Conservation (phyloP, 2,888 invertebrate species). For the Gryllus longicercus region DNA sequence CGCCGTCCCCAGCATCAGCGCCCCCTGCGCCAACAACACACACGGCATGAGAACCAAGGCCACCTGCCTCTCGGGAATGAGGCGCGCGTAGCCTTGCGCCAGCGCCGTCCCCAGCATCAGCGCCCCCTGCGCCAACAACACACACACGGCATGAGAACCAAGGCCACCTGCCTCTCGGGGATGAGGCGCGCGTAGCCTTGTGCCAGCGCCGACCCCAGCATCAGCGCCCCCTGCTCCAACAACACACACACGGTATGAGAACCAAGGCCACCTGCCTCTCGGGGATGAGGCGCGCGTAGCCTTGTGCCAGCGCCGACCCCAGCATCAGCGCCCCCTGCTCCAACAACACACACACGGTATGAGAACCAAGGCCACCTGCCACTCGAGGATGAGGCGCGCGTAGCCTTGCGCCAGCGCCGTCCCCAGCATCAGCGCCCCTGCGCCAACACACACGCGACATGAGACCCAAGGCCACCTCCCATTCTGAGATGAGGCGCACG, state of each 20-base stretch:
- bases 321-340: constrained; percentile 25
- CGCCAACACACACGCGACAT: too few relatives aligned
- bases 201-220: constrained; percentile 26
- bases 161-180: constrained; percentile 31
- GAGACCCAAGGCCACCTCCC: constrained; percentile 21
- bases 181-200: constrained; percentile 30
- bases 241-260: too few relatives aligned
- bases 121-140: constrained; percentile 18
- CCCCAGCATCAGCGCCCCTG: constrained; percentile 27
- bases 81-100: constrained; percentile 28
- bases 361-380: constrained; percentile 27
- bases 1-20: constrained; percentile 25
- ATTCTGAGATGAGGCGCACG: constrained; percentile 31
- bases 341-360: too few relatives aligned
- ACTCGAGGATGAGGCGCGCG: constrained; percentile 31
- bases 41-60: too few relatives aligned
- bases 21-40: constrained; percentile 1
- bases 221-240: constrained; percentile 21
- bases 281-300: constrained; percentile 31
- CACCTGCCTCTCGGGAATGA: constrained; percentile 33
- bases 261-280: constrained; percentile 33
- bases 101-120: constrained; percentile 26
- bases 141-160: too few relatives aligned
- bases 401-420: constrained; percentile 28
- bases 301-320: constrained; percentile 25